Base-by-base conservation (phyloP, 2,113 vertebrate genomes). In the Candoia aspera region DNA sequence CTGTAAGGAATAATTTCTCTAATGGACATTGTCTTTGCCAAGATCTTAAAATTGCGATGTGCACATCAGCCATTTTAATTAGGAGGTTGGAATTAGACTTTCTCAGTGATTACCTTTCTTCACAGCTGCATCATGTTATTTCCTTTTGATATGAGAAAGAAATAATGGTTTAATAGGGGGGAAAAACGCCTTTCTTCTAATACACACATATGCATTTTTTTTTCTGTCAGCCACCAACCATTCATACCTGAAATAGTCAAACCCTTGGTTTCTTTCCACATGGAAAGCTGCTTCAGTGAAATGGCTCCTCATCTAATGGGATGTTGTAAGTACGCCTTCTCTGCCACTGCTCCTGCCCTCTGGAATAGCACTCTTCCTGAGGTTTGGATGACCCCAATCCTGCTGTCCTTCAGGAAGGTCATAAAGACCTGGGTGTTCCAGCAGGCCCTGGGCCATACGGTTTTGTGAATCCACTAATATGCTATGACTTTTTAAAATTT, bases 11-110 rank as follows among this genome's bases (percentile, higher is more conserved):
- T 96, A 97, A 97, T 95, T 95, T 95, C 85, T 93, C 73, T 94
- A 95, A 96, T 96, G 93, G 92, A 84, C 94, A 93, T 93, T 68
- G 84, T 96, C 93, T 90, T 57, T 0, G 17, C 93, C 94, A 93
- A 92, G 93, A 93, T 93, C 94, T 95, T 92, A 87, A 94, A 87
- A 95, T 89, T 84, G 29, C 93, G 87, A 92, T 95, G 94, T 92
- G 90, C 94, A 95, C 94, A 94, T 97, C 95, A 96, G 92, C 92
- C 94, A 86, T 95, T 95, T 97, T 95, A 97, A 86, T 97, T 96
- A 97, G 94, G 90, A 92, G 19, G 2, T 91, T 54, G 87, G 93
- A 94, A 92, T 93, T 95, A 94, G 91, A 94, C 95, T 96, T 96
- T 91, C 92, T 93, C 93, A 92, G 94, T 96, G 96, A 97, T 97